Evolutionary conservation across 2,113 vertebrate species (phyloP).

Genomic region (Recurvirostra avosetta): DNA sequence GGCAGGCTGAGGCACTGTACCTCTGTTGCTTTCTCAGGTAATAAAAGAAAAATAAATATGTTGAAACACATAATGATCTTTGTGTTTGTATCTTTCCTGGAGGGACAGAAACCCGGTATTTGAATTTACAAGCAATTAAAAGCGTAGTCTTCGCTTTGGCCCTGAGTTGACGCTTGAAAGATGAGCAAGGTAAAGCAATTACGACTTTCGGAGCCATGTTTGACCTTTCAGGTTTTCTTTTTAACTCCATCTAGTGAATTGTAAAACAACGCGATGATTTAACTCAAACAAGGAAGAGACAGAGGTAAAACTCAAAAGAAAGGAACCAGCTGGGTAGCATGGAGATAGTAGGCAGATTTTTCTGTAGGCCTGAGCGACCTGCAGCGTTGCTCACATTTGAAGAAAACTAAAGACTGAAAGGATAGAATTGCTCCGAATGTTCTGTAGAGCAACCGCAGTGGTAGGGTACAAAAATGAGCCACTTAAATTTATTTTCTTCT

Average conservation of each 20-base stretch:
- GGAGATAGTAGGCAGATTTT: background rate
- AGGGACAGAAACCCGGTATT: background rate
- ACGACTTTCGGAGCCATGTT: rapidly evolving
- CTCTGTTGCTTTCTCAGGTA: rapidly evolving
- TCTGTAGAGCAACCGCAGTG: background rate
- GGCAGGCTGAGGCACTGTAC: rapidly evolving
- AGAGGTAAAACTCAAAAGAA: background rate
- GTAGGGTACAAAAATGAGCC: rapidly evolving
- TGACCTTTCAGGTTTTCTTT: background rate
- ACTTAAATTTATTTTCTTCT: background rate
- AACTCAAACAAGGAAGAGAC: background rate
- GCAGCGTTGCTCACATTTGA: rapidly evolving
- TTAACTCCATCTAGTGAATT: background rate
- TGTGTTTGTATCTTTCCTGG: background rate
- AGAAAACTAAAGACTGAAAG: background rate
- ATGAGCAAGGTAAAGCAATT: background rate
- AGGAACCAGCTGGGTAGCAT: background rate
- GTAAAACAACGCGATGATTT: background rate
- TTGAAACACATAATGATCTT: rapidly evolving
- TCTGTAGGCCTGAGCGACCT: rapidly evolving
- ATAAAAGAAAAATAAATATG: too few species aligned
- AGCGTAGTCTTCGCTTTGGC: background rate
- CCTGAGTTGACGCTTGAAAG: background rate
- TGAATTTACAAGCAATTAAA: background rate
- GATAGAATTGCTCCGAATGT: background rate